Conservation (phyloP, 2,797 vertebrate species). For the Danio choprae region DNA sequence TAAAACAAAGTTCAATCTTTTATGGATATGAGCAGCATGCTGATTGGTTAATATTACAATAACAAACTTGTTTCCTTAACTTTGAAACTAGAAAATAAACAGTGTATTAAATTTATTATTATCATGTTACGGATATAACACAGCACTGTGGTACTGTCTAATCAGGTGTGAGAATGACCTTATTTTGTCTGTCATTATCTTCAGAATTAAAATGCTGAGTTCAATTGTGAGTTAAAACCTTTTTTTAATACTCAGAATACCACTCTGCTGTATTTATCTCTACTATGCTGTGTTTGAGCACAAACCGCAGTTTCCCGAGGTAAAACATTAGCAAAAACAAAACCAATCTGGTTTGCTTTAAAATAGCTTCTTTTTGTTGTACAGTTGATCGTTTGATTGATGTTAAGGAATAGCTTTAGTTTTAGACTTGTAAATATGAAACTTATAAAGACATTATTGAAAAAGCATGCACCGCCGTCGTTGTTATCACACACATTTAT, state of each 20-base stretch:
- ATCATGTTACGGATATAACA: too few species aligned
- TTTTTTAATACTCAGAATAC: background rate
- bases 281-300: background rate
- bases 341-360: background rate
- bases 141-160: background rate
- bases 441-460: constrained; percentile 21
- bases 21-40: too few species aligned
- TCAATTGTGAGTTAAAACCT: background rate
- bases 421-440: constrained; percentile 3
- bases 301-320: background rate
- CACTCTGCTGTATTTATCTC: background rate
- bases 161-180: background rate
- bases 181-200: background rate
- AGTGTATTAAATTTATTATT: too few species aligned
- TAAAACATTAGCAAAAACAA: background rate
- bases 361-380: background rate
- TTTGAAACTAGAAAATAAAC: too few species aligned
- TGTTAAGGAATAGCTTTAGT: constrained; percentile 16
- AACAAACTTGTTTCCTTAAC: too few species aligned
- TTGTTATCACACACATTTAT: constrained; percentile 29
- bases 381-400: constrained; percentile 31
- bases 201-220: background rate
- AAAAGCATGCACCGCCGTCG: background rate
- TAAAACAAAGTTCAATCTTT: too few species aligned
- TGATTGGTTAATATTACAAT: too few species aligned